phyloP scores from a whole-genome alignment of 1,140 invertebrate species.

The Pentalonia nigronervosa region DNA sequence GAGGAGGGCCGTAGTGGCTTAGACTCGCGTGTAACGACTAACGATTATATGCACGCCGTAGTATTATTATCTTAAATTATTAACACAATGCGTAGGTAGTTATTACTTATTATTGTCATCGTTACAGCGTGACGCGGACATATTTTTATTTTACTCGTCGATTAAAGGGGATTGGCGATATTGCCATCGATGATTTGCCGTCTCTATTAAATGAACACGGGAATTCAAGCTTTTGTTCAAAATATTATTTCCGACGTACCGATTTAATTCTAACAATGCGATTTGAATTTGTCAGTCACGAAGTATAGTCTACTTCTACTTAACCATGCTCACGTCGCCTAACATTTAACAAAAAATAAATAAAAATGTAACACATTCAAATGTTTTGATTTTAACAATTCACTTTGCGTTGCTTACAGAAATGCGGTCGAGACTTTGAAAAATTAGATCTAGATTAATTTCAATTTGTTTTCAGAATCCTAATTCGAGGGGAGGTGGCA shows the following conservation, averaged over 20 bases:
- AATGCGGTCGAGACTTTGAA: neutral
- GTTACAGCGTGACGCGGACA: neutral
- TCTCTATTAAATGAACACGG: neutral
- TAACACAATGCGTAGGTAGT: neutral
- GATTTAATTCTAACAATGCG: neutral
- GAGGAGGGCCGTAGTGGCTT: neutral
- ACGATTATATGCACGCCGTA: neutral
- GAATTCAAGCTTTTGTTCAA: neutral
- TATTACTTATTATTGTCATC: slow-evolving; percentile 7
- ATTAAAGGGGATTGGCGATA: neutral
- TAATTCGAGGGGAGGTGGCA: too few relatives aligned
- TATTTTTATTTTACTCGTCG: neutral
- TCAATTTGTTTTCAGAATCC: neutral
- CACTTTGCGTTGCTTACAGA: neutral
- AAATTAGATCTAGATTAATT: neutral
- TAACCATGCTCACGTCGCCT: neutral
- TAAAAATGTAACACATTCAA: neutral
- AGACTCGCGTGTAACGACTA: neutral
- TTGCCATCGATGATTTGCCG: neutral
- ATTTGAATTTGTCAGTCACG: neutral
- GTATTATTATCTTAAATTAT: neutral
- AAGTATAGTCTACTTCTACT: neutral
- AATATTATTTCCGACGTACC: neutral
- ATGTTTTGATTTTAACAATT: neutral
- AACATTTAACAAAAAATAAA: neutral